Percentiles rank a stretch among this genome's conserved stretches.
Evolutionary conservation across 2,888 invertebrate genomes (phyloP).

Genomic region (Caenorhabditis zanzibari): DNA sequence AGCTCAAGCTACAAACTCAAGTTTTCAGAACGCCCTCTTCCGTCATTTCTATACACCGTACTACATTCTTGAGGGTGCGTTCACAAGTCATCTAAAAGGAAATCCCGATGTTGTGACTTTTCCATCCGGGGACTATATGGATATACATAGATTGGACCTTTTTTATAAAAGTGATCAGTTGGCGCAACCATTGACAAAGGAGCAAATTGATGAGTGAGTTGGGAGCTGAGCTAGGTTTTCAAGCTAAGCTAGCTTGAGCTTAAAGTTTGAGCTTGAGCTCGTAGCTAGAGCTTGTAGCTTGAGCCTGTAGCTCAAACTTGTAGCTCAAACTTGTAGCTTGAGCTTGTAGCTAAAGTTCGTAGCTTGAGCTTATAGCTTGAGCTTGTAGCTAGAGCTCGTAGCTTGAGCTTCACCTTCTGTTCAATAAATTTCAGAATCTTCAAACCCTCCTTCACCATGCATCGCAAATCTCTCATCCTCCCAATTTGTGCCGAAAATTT

Average conservation of each 20-base stretch:
- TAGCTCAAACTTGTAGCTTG: too few relatives aligned
- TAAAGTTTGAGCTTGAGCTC: too few relatives aligned
- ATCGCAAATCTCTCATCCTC: constrained; percentile 8
- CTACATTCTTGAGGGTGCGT: constrained; percentile 38
- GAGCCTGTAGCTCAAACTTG: too few relatives aligned
- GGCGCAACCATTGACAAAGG: constrained; percentile 6
- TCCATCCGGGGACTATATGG: constrained; percentile 61
- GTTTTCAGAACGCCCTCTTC: constrained; percentile 52
- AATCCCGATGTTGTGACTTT: constrained; percentile 11
- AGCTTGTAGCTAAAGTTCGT: too few relatives aligned
- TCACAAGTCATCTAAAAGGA: constrained; percentile 23
- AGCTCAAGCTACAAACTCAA: too few relatives aligned
- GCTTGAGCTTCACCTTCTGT: too few relatives aligned
- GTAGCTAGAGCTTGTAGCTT: too few relatives aligned
- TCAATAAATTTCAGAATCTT: constrained; percentile 52
- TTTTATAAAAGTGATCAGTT: constrained; percentile 27
- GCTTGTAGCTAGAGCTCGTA: too few relatives aligned
- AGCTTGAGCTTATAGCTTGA: too few relatives aligned
- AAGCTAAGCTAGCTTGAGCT: too few relatives aligned
- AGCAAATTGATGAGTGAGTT: constrained; percentile 45
- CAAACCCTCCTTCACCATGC: constrained; percentile 36
- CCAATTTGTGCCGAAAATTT: constrained; percentile 43
- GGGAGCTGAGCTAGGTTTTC: neutral
- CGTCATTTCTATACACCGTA: constrained; percentile 46
- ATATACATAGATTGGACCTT: constrained; percentile 27